These are phyloP conservation scores for Sipha flava DNA, from an alignment of 1,140 invertebrate species.

Conservation along the genomic window DNA sequence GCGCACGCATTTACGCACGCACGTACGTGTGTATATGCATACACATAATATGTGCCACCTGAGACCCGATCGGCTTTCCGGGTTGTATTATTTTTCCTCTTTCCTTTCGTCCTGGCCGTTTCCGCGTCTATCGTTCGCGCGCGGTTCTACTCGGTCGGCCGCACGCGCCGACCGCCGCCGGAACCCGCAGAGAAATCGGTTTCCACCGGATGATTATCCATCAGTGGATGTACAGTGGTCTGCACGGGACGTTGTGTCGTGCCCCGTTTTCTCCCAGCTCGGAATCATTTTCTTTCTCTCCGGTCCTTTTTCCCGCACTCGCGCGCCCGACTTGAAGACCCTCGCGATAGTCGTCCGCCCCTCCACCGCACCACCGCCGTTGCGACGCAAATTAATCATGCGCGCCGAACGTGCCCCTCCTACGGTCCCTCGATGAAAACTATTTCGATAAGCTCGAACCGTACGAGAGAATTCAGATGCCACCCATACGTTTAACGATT, in stretches of 20 bases:
- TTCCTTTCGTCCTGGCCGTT: not conserved
- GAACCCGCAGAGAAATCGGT: not conserved
- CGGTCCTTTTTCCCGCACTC: not conserved
- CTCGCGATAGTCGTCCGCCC: no score
- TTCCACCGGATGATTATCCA: not conserved
- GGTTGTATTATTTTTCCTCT: not conserved
- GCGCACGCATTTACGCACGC: no score
- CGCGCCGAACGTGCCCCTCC: no score
- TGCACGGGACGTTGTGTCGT: not conserved
- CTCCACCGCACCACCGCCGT: no score
- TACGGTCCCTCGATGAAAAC: no score
- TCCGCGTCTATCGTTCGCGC: not conserved
- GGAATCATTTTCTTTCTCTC: not conserved
- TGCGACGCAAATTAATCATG: no score
- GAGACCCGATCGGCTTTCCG: slow-evolving; percentile 1
- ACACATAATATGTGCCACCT: not conserved
- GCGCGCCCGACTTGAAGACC: no score
- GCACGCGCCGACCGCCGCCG: not conserved
- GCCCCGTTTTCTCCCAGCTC: no score
- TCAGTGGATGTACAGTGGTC: not conserved
- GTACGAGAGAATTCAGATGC: no score
- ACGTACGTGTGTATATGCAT: not conserved
- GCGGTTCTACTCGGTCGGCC: not conserved
- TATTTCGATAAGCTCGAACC: no score
- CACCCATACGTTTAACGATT: no score